phyloP scores from a whole-genome alignment of 2,113 vertebrate genomes.

The Reinhardtius hippoglossoides region DNA sequence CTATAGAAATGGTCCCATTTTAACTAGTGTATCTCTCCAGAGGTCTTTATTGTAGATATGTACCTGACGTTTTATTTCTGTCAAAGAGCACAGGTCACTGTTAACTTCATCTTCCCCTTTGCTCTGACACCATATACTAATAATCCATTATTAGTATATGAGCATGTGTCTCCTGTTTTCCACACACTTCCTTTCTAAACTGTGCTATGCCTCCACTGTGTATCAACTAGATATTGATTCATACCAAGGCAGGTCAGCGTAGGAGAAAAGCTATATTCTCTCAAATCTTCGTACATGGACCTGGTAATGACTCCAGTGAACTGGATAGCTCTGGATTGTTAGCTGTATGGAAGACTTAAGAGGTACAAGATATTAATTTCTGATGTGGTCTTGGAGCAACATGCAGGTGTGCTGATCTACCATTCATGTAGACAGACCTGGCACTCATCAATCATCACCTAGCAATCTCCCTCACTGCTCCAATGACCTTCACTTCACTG shows the following conservation, averaged over 20 bases:
- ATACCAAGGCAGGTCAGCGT: background rate
- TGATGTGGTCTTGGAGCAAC: conserved; percentile 1
- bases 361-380: background rate
- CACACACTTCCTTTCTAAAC: background rate
- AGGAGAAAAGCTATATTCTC: background rate
- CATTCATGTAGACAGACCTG: conserved; percentile 21
- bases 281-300: background rate
- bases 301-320: background rate
- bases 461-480: conserved; percentile 35
- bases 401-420: conserved; percentile 4
- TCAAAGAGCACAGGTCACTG: too few species aligned
- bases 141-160: too few species aligned
- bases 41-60: too few species aligned
- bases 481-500: conserved; percentile 44
- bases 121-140: too few species aligned
- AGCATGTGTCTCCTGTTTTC: too few species aligned
- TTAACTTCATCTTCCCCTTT: too few species aligned
- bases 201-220: background rate
- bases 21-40: too few species aligned
- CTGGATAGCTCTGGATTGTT: background rate
- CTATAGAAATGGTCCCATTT: too few species aligned
- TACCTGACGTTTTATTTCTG: too few species aligned
- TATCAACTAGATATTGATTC: background rate
- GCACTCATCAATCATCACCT: conserved; percentile 51
- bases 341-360: background rate